phyloP scores from a whole-genome alignment of 2,797 vertebrate species.

The Florisuga fusca region DNA sequence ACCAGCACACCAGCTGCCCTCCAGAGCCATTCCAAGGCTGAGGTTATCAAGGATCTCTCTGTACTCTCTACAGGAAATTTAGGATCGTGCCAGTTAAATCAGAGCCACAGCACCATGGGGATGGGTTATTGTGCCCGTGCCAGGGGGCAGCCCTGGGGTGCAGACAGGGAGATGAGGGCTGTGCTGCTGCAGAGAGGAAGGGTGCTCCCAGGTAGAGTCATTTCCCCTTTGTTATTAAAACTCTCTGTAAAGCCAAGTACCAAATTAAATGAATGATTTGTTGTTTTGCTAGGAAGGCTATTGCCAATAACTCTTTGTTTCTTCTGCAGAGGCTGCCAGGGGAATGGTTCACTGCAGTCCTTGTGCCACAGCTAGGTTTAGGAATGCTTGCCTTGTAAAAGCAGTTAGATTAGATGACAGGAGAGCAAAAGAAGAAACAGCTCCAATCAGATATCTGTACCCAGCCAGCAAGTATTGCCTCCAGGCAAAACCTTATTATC shows the following conservation, averaged over 20 bases:
- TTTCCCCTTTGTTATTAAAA: slow-evolving; percentile 35
- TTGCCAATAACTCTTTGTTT: background rate
- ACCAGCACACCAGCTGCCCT: background rate
- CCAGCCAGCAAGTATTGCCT: background rate
- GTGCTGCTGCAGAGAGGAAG: background rate
- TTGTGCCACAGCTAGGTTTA: background rate
- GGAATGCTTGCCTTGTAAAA: background rate
- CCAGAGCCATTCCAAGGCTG: background rate
- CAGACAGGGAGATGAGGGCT: background rate
- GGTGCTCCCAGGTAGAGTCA: background rate
- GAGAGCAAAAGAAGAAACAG: background rate
- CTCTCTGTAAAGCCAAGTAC: background rate
- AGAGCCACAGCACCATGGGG: background rate
- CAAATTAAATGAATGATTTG: background rate
- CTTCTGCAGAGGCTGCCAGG: background rate
- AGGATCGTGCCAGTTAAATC: background rate
- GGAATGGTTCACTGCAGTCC: background rate
- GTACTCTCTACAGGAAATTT: background rate
- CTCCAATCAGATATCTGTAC: background rate
- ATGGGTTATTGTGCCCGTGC: fast-evolving
- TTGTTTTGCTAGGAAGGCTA: background rate
- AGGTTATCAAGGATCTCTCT: background rate
- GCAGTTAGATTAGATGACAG: background rate
- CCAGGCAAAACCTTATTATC: background rate
- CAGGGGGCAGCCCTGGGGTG: background rate